Percentiles rank a stretch among this genome's conserved stretches.
Conservation (phyloP, 2,888 invertebrate species). For the Sarcophaga carnaria region DNA sequence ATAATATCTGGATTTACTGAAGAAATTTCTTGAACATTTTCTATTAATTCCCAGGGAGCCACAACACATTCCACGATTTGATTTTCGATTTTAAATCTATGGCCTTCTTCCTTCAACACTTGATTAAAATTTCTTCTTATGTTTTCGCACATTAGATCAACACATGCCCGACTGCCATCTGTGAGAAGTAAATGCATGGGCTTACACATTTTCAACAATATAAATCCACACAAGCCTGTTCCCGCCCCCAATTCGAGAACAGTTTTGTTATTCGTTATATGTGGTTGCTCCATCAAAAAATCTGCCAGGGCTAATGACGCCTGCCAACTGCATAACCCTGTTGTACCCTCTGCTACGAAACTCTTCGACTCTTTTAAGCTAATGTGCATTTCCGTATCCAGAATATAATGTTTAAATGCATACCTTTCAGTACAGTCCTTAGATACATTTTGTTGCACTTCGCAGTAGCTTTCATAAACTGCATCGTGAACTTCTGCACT, state of each 20-base stretch:
- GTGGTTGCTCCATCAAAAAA: conserved; percentile 85
- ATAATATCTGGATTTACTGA: conserved; percentile 81
- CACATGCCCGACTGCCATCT: conserved; percentile 87
- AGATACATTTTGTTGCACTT: conserved; percentile 70
- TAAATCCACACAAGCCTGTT: conserved; percentile 88
- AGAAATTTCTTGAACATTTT: conserved; percentile 74
- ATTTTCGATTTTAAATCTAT: conserved; percentile 30
- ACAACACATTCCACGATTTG: conserved; percentile 53
- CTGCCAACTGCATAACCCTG: conserved; percentile 91
- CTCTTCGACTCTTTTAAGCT: conserved; percentile 87
- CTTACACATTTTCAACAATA: conserved; percentile 84
- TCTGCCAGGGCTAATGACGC: conserved; percentile 88
- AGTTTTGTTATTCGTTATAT: conserved; percentile 83
- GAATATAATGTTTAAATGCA: conserved; percentile 86
- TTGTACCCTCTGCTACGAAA: conserved; percentile 87
- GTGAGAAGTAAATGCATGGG: conserved; percentile 85
- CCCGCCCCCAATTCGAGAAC: conserved; percentile 91
- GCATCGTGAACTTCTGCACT: conserved; percentile 85
- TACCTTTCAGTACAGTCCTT: conserved; percentile 76
- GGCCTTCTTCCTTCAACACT: not conserved
- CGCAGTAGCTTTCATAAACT: conserved; percentile 85
- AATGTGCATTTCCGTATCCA: conserved; percentile 80
- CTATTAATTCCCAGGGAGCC: conserved; percentile 83
- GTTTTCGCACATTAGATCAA: conserved; percentile 85
- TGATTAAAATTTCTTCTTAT: conserved; percentile 84